phyloP scores from a whole-genome alignment of 2,888 invertebrate genomes.

The Sussaba pulchella region DNA sequence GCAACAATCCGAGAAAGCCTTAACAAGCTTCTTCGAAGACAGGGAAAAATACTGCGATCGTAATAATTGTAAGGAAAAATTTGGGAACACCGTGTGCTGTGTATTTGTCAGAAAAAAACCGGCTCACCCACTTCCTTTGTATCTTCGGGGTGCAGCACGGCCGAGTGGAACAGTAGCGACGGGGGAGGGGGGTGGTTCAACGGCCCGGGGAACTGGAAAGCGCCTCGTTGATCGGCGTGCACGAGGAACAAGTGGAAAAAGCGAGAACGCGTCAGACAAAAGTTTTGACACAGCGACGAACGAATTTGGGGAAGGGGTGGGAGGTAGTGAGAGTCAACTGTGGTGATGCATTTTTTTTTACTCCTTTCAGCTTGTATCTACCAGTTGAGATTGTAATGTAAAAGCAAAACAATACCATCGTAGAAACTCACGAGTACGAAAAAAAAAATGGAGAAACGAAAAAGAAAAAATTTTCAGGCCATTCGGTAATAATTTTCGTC shows the following conservation, averaged over 20 bases:
- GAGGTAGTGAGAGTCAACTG: not conserved
- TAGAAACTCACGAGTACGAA: constrained; percentile 18
- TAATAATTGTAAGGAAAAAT: not conserved
- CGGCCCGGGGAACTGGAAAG: not conserved
- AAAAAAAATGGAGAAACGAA: constrained; percentile 18
- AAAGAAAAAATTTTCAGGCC: constrained; percentile 24
- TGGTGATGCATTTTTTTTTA: not conserved
- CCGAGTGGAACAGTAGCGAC: not conserved
- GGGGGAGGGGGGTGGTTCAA: not conserved
- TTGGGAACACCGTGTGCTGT: not conserved
- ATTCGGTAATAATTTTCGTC: constrained; percentile 52
- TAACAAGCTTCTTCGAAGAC: no score
- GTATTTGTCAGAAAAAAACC: not conserved
- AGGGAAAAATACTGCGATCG: no score
- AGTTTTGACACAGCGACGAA: not conserved
- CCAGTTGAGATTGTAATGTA: not conserved
- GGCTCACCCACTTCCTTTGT: constrained; percentile 8
- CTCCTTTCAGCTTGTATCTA: not conserved
- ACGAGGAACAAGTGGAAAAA: not conserved
- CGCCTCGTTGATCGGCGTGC: not conserved
- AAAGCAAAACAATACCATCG: not conserved
- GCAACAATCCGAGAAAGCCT: no score
- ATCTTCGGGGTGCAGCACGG: not conserved
- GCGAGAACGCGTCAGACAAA: not conserved
- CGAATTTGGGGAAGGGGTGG: not conserved